Conservation (phyloP, 2,797 vertebrate genomes). For the Eupleurogrammus muticus region DNA sequence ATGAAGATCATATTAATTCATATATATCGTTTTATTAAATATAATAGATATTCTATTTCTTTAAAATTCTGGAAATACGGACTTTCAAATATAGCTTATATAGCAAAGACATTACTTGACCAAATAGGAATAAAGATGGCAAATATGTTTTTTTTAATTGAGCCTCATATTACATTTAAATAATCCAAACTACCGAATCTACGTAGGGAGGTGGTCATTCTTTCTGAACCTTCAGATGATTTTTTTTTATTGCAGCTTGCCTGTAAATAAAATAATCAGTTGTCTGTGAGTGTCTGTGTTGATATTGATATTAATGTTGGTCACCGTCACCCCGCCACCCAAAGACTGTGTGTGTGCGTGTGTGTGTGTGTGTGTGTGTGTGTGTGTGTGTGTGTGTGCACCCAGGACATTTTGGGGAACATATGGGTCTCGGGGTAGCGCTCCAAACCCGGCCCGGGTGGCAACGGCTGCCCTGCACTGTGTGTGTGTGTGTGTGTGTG, state of each 20-base stretch:
- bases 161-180: not conserved
- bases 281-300: not conserved
- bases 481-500: conserved; percentile 33
- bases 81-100: too few species aligned
- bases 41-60: too few species aligned
- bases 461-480: conserved; percentile 64
- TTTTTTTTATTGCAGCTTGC: not conserved
- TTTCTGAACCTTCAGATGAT: not conserved
- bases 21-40: too few species aligned
- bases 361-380: conserved; percentile 26
- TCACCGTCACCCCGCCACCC: conserved; percentile 30
- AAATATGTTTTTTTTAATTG: not conserved
- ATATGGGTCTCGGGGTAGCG: conserved; percentile 82
- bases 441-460: conserved; percentile 78
- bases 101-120: too few species aligned
- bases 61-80: too few species aligned
- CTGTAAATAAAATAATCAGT: not conserved
- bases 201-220: not conserved
- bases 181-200: not conserved
- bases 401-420: conserved; percentile 75
- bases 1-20: too few species aligned
- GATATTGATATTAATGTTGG: conserved; percentile 19
- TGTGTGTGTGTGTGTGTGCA: conserved; percentile 56
- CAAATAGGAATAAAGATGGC: not conserved
- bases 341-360: conserved; percentile 16